Evolutionary conservation across 2,888 invertebrate species (phyloP), one percentile per base, ranked within the genome.

Genomic region (Yponomeuta evonymella): DNA sequence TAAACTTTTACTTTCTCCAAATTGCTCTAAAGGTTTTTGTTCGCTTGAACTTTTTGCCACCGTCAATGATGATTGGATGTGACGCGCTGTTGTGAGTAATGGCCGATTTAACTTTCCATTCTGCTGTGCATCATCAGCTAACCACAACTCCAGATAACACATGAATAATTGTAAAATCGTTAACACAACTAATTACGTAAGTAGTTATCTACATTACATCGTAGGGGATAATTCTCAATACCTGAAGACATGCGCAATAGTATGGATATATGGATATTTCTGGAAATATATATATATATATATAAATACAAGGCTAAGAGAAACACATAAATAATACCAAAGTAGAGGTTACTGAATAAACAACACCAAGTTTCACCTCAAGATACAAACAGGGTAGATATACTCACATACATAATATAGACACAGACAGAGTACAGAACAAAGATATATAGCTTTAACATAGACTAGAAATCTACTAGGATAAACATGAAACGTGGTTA

Each of bases 1-100:
- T 30, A 70, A 58, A 66, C 67, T 70, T 70, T 66, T 66, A 70
- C 70, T 70, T 70, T 70, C 70, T 48, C 70, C 70, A n/a, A 70
- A 51, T 23, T 48, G 51, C 51, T 67, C 36, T 67, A 12, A 58
- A 58, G 29, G 68, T 68, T 68, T 67, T 68, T 68, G 29, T 48
- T 36, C 30, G 33, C 15, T 43, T 48, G 68, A 68, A 68, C 68
- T 68, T 68, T 68, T 68, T 68, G 51, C 68, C 15, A 11, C 51
- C 15, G 15, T 36, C 33, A 48, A 51, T 51, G 48, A 51, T 68
- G 51, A 68, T 68, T 48, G 1, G 66, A 66, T 66, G 23, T 51
- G 68, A 68, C 68, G 29, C 48, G 33, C 48, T 51, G 36, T 36
- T 51, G 36, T 36, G 51, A 67, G 36, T 62, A 69, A 64, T 70